A percentile compares a stretch with the other conserved stretches of the same genome.
Evolutionary conservation across 2,113 vertebrate species (phyloP).

Genomic region (Morone saxatilis): DNA sequence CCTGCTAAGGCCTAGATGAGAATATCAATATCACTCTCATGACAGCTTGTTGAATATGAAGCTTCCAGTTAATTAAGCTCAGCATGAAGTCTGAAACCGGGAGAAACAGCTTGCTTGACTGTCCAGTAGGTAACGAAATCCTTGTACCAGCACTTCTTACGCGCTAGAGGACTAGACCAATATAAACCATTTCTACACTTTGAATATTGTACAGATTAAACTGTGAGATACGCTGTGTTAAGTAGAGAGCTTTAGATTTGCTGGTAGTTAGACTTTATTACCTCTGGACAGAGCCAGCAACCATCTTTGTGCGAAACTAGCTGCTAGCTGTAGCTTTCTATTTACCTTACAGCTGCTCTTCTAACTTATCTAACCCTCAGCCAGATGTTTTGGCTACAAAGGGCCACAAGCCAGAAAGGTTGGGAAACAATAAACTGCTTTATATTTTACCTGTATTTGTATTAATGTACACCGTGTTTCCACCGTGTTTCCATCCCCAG

Average conservation of each 20-base stretch:
- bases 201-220: neutral
- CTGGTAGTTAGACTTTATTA: neutral
- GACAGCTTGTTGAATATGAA: too few relatives aligned
- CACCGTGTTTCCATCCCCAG: slow-evolving; percentile 69
- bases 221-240: neutral
- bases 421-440: neutral
- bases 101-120: too few relatives aligned
- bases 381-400: neutral
- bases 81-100: too few relatives aligned
- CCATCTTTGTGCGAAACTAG: neutral
- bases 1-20: too few relatives aligned
- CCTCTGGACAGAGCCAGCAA: neutral
- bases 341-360: neutral
- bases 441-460: neutral
- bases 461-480: neutral
- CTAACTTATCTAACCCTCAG: too few relatives aligned
- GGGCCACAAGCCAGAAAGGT: neutral
- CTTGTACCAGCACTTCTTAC: too few relatives aligned
- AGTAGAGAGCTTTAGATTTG: neutral
- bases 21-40: too few relatives aligned
- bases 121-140: too few relatives aligned
- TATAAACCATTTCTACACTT: too few relatives aligned
- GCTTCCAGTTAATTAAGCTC: too few relatives aligned
- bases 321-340: neutral
- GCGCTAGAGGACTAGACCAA: neutral